Base-by-base conservation (phyloP, 2,888 invertebrate genomes). In the Dolichomitus sp. region DNA sequence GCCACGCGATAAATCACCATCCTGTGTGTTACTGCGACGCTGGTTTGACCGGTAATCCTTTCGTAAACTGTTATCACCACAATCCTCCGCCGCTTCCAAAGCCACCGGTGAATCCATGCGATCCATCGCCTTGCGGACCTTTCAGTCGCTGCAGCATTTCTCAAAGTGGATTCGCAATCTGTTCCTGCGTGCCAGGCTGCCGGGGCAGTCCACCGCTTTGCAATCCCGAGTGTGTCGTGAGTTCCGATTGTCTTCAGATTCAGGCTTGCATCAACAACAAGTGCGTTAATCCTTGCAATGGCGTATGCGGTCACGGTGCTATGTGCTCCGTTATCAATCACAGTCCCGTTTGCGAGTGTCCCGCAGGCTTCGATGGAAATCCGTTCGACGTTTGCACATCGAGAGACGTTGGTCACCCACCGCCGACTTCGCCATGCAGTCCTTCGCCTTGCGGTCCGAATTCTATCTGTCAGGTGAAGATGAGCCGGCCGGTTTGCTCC, bases 341-440 rank as follows among this genome's bases (percentile, higher is more conserved):
- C 91, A 97, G 97, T 92, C 98, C 98, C 3, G 96, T 98, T 86
- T 98, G 98, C 90, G 97, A 96, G 85, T 98, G 98, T 92, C 96
- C 96, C 42, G 94, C 95, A 23, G 97, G 96, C 45, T 95, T 96
- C 91, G 95, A 96, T 80, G 98, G 98, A 12, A 97, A 98, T 96
- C 98, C 98, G 61, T 98, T 97, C 90, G 94, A 95, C 12, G 95
- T 95, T 61, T 97, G 97, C 83, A 93, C 93, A 75, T 76, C 84
- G 17, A 45, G 84, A 33, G 42, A 66, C 30, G 69, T 9, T 11
- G 57, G 61, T 0, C 50, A 54, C 91, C 11, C n/a, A 2, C 94
- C 81, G 85, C 89, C 63, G 91, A 11, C 6, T 1, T 93, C 89
- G 93, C 95, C 90, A 79, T 94, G 94, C 87, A 91, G 88, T 66